Conservation (phyloP, 2,113 vertebrate species). For the Esox niger region DNA sequence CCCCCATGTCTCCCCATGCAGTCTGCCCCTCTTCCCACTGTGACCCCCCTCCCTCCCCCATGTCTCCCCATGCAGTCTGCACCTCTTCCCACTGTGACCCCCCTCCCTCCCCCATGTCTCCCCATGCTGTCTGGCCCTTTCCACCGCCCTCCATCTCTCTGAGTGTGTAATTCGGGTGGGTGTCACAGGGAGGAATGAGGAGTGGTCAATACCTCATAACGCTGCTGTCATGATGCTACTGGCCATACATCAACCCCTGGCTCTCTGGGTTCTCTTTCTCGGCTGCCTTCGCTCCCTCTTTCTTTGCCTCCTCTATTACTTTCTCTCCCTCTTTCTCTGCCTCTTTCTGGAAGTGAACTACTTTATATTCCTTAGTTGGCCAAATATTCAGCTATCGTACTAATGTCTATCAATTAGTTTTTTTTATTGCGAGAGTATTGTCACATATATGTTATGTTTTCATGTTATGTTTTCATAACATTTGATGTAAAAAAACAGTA, state of each 20-base stretch:
- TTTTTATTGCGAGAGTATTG: not conserved
- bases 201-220: slow-evolving; percentile 8
- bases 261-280: not conserved
- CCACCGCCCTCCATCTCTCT: not conserved
- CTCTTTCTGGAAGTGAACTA: not conserved
- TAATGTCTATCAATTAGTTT: not conserved
- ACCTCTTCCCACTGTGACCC: not conserved
- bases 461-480: not conserved
- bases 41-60: not conserved
- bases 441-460: not conserved
- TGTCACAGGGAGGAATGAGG: slow-evolving; percentile 1
- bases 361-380: not conserved
- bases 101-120: not conserved
- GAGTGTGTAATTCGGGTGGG: not conserved
- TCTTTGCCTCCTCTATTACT: not conserved
- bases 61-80: too few relatives aligned
- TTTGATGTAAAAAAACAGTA: too few relatives aligned
- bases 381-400: not conserved
- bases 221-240: not conserved
- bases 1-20: too few relatives aligned
- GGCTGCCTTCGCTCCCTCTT: not conserved
- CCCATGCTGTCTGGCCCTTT: too few relatives aligned
- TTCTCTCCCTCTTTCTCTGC: not conserved
- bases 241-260: not conserved
- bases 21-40: not conserved